Conservation (phyloP, 1,140 invertebrate species). For the Harpegnathos saltator region DNA sequence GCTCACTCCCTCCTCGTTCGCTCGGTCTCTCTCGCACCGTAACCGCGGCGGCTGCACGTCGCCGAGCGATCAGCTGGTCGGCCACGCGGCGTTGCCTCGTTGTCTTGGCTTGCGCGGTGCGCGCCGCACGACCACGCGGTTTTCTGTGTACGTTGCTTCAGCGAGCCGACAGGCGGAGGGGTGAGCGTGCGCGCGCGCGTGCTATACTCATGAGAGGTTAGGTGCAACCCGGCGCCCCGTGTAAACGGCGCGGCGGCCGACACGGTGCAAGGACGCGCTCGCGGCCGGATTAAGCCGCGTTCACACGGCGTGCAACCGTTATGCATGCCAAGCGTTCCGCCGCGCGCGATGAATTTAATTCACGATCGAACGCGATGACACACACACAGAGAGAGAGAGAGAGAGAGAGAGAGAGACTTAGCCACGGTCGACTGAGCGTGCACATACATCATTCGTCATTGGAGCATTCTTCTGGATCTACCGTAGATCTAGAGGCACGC, state of each 20-base stretch:
- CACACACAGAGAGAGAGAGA: too few species aligned
- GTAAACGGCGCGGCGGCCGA: slow-evolving; percentile 69
- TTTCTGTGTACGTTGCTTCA: slow-evolving; percentile 78
- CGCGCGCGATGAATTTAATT: background rate
- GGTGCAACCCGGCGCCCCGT: slow-evolving; percentile 75
- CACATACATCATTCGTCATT: background rate
- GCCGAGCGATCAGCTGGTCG: slow-evolving; percentile 81
- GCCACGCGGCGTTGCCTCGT: slow-evolving; percentile 79
- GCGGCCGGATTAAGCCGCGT: slow-evolving; percentile 39
- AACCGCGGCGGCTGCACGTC: slow-evolving; percentile 62
- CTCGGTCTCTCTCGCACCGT: slow-evolving; percentile 71
- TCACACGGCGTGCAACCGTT: slow-evolving; percentile 33
- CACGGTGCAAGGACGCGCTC: slow-evolving; percentile 73
- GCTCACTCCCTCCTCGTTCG: slow-evolving; percentile 61
- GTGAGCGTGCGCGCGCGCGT: slow-evolving; percentile 40
- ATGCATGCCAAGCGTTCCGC: background rate
- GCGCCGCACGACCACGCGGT: slow-evolving; percentile 79
- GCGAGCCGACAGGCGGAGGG: slow-evolving; percentile 25
- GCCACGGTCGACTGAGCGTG: too few species aligned
- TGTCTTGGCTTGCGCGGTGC: slow-evolving; percentile 66
- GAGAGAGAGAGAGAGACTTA: too few species aligned
- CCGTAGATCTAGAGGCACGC: too few species aligned
- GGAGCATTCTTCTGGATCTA: too few species aligned
- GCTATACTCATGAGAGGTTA: slow-evolving; percentile 66
- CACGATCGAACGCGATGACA: background rate